phyloP scores from a whole-genome alignment of 2,888 invertebrate species.

The Hololepta plana region DNA sequence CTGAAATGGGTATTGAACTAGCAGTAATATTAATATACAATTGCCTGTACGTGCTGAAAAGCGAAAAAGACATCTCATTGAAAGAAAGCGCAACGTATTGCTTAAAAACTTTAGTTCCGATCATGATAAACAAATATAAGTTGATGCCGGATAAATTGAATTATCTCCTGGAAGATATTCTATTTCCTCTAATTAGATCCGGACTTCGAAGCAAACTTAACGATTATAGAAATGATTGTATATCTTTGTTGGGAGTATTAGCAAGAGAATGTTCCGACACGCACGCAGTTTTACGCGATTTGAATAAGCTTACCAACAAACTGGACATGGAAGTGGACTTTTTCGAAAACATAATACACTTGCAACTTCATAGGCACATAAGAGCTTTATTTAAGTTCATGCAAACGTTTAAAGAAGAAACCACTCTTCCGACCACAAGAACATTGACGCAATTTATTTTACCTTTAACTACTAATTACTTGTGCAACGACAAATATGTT shows the following conservation, averaged over 20 bases:
- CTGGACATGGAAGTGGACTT: constrained; percentile 78
- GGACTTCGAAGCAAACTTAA: constrained; percentile 57
- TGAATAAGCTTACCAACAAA: constrained; percentile 46
- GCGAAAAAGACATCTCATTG: constrained; percentile 69
- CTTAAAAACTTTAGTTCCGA: constrained; percentile 48
- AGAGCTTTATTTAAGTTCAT: constrained; percentile 65
- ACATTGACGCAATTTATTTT: constrained; percentile 71
- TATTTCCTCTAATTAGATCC: constrained; percentile 51
- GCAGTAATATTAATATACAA: constrained; percentile 64
- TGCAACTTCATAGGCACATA: constrained; percentile 71
- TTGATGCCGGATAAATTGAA: constrained; percentile 36
- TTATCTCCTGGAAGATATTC: constrained; percentile 51
- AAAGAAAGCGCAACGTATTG: constrained; percentile 61
- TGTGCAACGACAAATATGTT: constrained; percentile 57
- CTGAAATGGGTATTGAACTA: constrained; percentile 42
- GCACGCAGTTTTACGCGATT: constrained; percentile 53
- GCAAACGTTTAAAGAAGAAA: constrained; percentile 40
- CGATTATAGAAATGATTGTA: constrained; percentile 57
- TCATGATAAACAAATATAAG: constrained; percentile 37
- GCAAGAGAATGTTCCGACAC: constrained; percentile 50
- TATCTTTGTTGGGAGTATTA: constrained; percentile 60
- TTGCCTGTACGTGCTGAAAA: constrained; percentile 58
- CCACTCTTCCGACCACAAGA: constrained; percentile 41
- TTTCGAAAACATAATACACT: constrained; percentile 81
- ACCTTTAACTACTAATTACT: constrained; percentile 64